These are phyloP conservation scores for Poecilia latipinna DNA, from an alignment of 2,113 vertebrate species.

Conservation along the genomic window DNA sequence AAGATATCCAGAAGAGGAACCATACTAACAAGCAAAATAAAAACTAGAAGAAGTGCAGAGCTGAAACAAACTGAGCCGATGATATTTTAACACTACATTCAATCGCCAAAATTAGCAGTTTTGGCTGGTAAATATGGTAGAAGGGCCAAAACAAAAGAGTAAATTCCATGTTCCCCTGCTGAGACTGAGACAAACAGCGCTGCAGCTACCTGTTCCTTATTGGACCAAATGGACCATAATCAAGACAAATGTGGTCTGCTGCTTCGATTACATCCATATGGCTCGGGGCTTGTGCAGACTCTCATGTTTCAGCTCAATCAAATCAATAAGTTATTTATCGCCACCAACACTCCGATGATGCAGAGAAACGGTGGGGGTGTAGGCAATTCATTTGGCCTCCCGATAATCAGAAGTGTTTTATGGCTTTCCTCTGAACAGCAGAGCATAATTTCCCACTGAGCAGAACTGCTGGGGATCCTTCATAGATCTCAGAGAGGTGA, in stretches of 20 bases:
- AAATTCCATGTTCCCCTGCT: constrained; percentile 43
- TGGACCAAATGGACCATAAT: constrained; percentile 76
- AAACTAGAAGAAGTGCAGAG: neutral
- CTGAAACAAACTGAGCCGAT: neutral
- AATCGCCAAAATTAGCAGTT: too few relatives aligned
- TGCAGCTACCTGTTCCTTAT: constrained; percentile 73
- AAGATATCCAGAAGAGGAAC: neutral
- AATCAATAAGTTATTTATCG: constrained; percentile 79
- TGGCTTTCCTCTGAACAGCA: neutral
- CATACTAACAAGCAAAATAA: neutral
- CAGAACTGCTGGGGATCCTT: neutral
- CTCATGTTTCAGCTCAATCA: constrained; percentile 61
- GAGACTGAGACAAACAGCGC: constrained; percentile 75
- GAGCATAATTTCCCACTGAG: neutral
- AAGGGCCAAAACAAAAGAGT: constrained; percentile 27
- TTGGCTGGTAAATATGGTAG: constrained; percentile 20
- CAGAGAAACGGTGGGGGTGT: constrained; percentile 16
- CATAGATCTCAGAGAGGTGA: neutral
- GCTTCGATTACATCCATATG: constrained; percentile 64
- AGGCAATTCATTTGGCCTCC: constrained; percentile 54
- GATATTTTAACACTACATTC: neutral
- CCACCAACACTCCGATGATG: constrained; percentile 37
- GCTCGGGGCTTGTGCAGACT: constrained; percentile 52
- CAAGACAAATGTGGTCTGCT: constrained; percentile 76
- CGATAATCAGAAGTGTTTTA: constrained; percentile 4